phyloP scores from a whole-genome alignment of 2,113 vertebrate species.

The Eubucco bourcierii region DNA sequence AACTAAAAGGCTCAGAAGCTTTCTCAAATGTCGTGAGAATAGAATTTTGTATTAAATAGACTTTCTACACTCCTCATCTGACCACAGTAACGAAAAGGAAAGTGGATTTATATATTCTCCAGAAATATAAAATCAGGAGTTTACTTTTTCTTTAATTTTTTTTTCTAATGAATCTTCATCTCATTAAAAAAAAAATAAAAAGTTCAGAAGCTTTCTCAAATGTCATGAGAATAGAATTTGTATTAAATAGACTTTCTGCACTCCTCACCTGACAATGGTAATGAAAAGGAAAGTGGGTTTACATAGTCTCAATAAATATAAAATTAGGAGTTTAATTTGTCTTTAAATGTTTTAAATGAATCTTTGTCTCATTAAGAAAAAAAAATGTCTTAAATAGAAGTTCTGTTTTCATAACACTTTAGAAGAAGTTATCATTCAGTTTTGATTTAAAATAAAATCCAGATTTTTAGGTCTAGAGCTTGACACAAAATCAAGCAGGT shows the following conservation, averaged over 20 bases:
- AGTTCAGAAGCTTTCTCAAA: background rate
- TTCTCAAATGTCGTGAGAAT: too few relatives aligned
- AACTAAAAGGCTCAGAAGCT: background rate
- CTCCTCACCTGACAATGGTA: background rate
- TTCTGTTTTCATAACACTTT: background rate
- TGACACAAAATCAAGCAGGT: background rate
- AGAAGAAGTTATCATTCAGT: background rate
- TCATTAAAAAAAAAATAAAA: background rate
- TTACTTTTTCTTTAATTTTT: background rate
- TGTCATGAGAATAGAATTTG: background rate
- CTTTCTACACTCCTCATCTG: too few relatives aligned
- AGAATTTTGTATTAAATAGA: too few relatives aligned
- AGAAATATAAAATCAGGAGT: accelerated
- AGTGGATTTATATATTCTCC: background rate
- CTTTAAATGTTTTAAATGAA: background rate
- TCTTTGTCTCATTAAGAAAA: background rate
- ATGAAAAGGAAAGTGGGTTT: background rate
- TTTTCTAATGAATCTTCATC: background rate
- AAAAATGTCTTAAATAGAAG: background rate
- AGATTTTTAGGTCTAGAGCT: background rate
- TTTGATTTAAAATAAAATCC: background rate
- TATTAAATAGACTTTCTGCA: background rate
- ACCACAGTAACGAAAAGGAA: too few relatives aligned
- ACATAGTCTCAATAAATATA: background rate
- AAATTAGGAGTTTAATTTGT: background rate